phyloP scores from a whole-genome alignment of 2,888 invertebrate genomes.

The Scrobipalpa costella region DNA sequence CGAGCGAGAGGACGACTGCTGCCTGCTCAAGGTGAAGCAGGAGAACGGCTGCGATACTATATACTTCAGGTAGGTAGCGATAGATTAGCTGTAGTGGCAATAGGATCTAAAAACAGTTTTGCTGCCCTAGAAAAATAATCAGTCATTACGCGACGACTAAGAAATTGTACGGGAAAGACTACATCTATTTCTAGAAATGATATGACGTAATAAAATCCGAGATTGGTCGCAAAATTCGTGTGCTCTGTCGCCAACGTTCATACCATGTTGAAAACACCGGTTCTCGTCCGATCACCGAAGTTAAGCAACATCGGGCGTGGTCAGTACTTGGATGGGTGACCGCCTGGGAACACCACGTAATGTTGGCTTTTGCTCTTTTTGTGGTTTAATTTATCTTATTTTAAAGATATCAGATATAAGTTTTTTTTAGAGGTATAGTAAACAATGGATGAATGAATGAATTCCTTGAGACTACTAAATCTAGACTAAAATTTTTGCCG shows the following conservation, averaged over 20 bases:
- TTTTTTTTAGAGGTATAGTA: too few species aligned
- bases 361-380: constrained; percentile 42
- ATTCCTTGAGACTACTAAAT: too few species aligned
- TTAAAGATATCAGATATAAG: too few species aligned
- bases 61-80: constrained; percentile 50
- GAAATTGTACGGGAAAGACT: too few species aligned
- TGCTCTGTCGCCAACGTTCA: not conserved
- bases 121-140: too few species aligned
- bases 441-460: too few species aligned
- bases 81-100: too few species aligned
- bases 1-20: constrained; percentile 73
- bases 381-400: too few species aligned
- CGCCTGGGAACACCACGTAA: constrained; percentile 55
- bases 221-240: constrained; percentile 39
- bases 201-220: not conserved
- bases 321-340: constrained; percentile 66
- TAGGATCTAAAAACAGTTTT: too few species aligned
- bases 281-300: constrained; percentile 64
- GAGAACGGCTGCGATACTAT: constrained; percentile 73
- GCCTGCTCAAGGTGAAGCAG: constrained; percentile 70
- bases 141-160: too few species aligned
- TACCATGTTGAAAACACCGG: constrained; percentile 52
- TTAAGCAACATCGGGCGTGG: constrained; percentile 59
- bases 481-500: too few species aligned
- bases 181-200: not conserved